Evolutionary conservation across 2,888 invertebrate genomes (phyloP), one percentile per base, ranked within the genome.

Genomic region (Drosophila cracens): DNA sequence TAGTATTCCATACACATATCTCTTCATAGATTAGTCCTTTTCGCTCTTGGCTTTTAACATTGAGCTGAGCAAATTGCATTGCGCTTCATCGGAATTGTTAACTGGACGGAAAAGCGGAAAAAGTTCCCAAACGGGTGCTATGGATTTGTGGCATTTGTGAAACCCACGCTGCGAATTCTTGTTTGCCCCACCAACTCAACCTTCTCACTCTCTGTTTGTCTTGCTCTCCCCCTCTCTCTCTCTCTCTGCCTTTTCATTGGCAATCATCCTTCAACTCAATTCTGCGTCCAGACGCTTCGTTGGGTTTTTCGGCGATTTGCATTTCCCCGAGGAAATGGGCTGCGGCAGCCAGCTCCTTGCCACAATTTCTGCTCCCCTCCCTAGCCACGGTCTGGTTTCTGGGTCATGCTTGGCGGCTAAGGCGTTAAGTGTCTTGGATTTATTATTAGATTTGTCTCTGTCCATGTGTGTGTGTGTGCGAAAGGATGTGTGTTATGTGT

Each of bases 391-490:
- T 57, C 72, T 71, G 70, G 70, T 71, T 87, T 89, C 81, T 86
- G 87, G 89, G 89, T 88, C 89, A 83, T 86, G 89, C 79, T 83
- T 58, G 74, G 86, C 75, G 90, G 88, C 83, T 86, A 73, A 85
- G 90, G 86, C 86, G 86, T 86, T 86, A 86, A 86, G 86, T 86
- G 90, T 79, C 90, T 88, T 79, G 90, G 86, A 90, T 90, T 86
- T 86, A 85, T 90, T 90, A 88, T 86, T 88, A 88, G 86, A 86
- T 90, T 90, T 90, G 83, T 83, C 64, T 76, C 70, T 86, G 81
- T 78, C 59, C 58, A 53, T 54, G 58, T 34, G 38, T 31, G 51
- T 60, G 59, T 49, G 43, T 38, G 58, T 59, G 63, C 31, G 18
- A 70, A 65, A 76, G 87, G 73, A 83, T 83, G 70, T 76, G 76